These are phyloP conservation scores for Muscicapa striata DNA, from an alignment of 2,797 vertebrate species.

Conservation along the genomic window DNA sequence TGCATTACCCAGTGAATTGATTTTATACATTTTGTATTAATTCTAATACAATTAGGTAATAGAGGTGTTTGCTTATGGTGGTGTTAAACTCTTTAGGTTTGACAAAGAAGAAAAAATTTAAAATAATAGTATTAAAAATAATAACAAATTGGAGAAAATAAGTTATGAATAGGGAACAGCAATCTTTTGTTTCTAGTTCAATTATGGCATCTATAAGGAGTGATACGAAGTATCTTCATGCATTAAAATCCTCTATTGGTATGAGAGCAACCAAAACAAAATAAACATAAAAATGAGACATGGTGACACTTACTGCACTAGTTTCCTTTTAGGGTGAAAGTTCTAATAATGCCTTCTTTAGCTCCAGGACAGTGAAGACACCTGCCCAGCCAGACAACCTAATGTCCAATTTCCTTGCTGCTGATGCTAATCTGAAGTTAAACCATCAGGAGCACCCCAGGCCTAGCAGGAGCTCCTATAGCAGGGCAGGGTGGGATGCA, in stretches of 20 bases:
- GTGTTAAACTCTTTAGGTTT: neutral
- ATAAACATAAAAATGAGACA: neutral
- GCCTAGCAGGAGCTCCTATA: neutral
- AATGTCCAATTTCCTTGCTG: neutral
- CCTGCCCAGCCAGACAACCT: neutral
- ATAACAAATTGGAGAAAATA: neutral
- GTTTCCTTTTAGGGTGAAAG: neutral
- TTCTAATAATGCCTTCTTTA: neutral
- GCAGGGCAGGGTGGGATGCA: neutral
- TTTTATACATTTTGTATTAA: neutral
- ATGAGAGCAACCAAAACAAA: neutral
- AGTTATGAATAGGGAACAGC: neutral
- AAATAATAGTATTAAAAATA: neutral
- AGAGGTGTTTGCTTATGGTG: neutral
- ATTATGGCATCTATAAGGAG: neutral
- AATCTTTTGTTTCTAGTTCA: neutral
- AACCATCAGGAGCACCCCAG: neutral
- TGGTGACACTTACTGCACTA: neutral
- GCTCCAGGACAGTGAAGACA: neutral
- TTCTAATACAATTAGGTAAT: neutral
- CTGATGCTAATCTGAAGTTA: neutral
- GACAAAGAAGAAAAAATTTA: neutral
- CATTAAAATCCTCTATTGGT: neutral
- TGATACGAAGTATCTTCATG: neutral
- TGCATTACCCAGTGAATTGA: neutral